These are phyloP conservation scores for Anolis sagrei DNA, from an alignment of 2,113 vertebrate genomes.

Conservation along the genomic window DNA sequence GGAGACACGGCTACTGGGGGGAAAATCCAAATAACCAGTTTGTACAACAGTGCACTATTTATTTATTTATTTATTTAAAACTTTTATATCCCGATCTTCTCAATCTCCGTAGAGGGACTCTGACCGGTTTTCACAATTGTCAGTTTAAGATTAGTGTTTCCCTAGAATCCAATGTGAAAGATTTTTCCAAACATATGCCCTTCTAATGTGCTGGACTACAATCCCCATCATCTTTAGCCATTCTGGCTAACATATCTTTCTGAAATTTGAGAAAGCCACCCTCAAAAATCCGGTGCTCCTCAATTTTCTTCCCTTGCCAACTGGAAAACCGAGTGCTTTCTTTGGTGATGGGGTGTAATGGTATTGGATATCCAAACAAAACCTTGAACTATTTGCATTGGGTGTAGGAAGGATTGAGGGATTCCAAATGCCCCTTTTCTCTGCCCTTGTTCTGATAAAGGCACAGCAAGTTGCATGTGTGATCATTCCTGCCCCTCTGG, in stretches of 20 bases:
- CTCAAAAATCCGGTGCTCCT: background rate
- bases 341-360: background rate
- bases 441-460: background rate
- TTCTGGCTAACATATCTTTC: background rate
- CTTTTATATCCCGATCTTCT: too few species aligned
- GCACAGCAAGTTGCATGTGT: background rate
- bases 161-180: background rate
- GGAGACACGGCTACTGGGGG: too few species aligned
- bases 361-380: background rate
- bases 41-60: background rate
- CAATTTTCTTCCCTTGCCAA: background rate
- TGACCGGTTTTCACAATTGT: too few species aligned
- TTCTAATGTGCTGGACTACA: background rate
- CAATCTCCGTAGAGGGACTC: too few species aligned
- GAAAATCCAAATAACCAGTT: background rate
- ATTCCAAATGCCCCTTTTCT: background rate
- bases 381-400: background rate
- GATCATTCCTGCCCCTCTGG: background rate
- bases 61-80: too few species aligned
- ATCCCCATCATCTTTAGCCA: background rate
- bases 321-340: background rate
- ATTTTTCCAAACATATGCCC: background rate
- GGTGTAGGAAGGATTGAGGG: too few species aligned
- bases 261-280: background rate
- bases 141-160: too few species aligned